phyloP scores from a whole-genome alignment of 2,888 invertebrate genomes.

The Spilarctia lutea region DNA sequence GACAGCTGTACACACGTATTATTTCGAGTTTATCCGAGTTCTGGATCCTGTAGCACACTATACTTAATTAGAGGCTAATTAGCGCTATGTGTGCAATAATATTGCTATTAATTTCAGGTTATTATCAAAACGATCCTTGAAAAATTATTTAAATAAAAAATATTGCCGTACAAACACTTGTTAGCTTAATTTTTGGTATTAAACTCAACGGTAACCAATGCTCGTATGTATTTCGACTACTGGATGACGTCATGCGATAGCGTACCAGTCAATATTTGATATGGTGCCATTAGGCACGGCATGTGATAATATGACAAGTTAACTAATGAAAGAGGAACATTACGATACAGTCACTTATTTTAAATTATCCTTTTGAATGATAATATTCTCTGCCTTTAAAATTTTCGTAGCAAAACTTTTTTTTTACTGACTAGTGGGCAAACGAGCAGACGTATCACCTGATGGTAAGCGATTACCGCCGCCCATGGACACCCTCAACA shows the following conservation, averaged over 20 bases:
- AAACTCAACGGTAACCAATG: slow-evolving; percentile 54
- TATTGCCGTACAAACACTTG: neutral
- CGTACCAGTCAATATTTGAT: slow-evolving; percentile 83
- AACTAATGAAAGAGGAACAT: slow-evolving; percentile 79
- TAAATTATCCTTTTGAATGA: slow-evolving; percentile 13
- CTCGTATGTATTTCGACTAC: slow-evolving; percentile 58
- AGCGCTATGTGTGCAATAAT: neutral
- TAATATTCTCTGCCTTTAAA: neutral
- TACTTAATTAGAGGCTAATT: neutral
- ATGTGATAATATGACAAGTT: slow-evolving; percentile 78
- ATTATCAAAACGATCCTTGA: neutral
- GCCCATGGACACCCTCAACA: too few relatives aligned
- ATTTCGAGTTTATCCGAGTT: neutral
- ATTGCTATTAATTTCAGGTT: neutral
- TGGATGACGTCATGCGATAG: slow-evolving; percentile 80
- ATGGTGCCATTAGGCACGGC: slow-evolving; percentile 74
- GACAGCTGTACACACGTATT: neutral
- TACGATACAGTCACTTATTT: slow-evolving; percentile 56
- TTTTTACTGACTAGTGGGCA: neutral
- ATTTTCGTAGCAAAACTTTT: neutral
- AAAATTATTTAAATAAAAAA: neutral
- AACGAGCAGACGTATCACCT: too few relatives aligned
- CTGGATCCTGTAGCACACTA: neutral
- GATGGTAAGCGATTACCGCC: too few relatives aligned
- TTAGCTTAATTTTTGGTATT: slow-evolving; percentile 37